Conservation (phyloP, 2,888 invertebrate genomes). For the Shargacucullia verbasci region DNA sequence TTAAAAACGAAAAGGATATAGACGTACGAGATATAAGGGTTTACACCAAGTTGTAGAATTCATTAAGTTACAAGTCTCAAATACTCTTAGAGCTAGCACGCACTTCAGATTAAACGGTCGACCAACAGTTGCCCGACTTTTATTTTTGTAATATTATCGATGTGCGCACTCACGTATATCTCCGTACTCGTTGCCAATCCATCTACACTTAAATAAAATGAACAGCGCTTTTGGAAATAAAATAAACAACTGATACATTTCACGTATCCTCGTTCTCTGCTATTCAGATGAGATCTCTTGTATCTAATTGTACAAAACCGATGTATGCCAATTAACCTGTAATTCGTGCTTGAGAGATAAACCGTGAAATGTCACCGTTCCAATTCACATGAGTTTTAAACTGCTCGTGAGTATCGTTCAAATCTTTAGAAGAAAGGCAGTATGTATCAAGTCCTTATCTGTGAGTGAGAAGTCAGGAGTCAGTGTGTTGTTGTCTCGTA, state of each 20-base stretch:
- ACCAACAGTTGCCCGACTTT: too few species aligned
- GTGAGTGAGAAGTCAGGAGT: slow-evolving; percentile 29
- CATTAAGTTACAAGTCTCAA: too few species aligned
- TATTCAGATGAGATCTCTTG: slow-evolving; percentile 26
- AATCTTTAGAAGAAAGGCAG: slow-evolving; percentile 36
- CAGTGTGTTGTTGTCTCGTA: slow-evolving; percentile 22
- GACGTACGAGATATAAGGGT: too few species aligned
- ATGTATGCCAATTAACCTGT: slow-evolving; percentile 51
- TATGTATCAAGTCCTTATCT: slow-evolving; percentile 32
- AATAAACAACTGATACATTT: slow-evolving; percentile 1
- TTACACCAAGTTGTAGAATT: too few species aligned
- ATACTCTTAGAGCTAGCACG: too few species aligned
- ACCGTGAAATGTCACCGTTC: slow-evolving; percentile 49
- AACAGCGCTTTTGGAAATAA: too few species aligned
- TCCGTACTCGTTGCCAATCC: too few species aligned
- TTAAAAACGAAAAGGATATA: too few species aligned
- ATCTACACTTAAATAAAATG: too few species aligned
- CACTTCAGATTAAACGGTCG: too few species aligned
- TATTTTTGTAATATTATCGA: too few species aligned
- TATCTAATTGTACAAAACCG: slow-evolving; percentile 43
- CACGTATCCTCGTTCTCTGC: slow-evolving; percentile 12
- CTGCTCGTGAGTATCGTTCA: slow-evolving; percentile 33
- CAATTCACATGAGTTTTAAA: slow-evolving; percentile 46
- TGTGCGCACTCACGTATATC: too few species aligned
- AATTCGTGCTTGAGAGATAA: slow-evolving; percentile 42